phyloP scores from a whole-genome alignment of 1,140 invertebrate species.

The Chlorops oryzae region DNA sequence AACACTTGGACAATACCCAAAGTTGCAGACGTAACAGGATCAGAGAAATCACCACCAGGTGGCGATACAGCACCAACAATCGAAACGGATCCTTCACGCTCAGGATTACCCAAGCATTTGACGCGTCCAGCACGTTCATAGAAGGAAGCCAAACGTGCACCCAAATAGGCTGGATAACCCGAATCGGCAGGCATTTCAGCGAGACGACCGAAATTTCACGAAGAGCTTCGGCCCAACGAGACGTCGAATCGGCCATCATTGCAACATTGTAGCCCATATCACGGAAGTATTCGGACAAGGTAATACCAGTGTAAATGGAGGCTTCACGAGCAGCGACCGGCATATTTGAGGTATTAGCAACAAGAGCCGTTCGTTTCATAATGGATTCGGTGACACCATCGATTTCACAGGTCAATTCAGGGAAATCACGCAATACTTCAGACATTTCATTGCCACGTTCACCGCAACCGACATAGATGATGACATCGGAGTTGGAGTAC shows the following conservation, averaged over 20 bases:
- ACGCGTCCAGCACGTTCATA: constrained; percentile 98
- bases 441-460: constrained; percentile 86
- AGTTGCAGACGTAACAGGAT: constrained; percentile 99
- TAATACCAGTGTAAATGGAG: constrained; percentile 99
- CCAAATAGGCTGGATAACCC: constrained; percentile 98
- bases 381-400: constrained; percentile 95
- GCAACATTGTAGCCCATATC: constrained; percentile 99
- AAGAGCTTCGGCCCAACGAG: constrained; percentile 98
- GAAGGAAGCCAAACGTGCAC: constrained; percentile 95
- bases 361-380: constrained; percentile 98
- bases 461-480: constrained; percentile 98
- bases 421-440: constrained; percentile 95
- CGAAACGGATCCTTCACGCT: constrained; percentile 94
- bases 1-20: constrained; percentile 99
- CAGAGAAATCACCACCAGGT: constrained; percentile 99
- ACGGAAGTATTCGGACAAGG: constrained; percentile 96
- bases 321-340: constrained; percentile 99
- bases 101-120: constrained; percentile 96
- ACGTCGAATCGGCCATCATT: constrained; percentile 99
- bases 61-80: constrained; percentile 99
- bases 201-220: constrained; percentile 98
- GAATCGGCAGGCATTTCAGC: constrained; percentile 99
- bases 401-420: constrained; percentile 94
- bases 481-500: constrained; percentile 99
- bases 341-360: constrained; percentile 99